Evolutionary conservation across 2,797 vertebrate genomes (phyloP), one percentile per base, ranked within the genome.

Genomic region (Lophius americanus): DNA sequence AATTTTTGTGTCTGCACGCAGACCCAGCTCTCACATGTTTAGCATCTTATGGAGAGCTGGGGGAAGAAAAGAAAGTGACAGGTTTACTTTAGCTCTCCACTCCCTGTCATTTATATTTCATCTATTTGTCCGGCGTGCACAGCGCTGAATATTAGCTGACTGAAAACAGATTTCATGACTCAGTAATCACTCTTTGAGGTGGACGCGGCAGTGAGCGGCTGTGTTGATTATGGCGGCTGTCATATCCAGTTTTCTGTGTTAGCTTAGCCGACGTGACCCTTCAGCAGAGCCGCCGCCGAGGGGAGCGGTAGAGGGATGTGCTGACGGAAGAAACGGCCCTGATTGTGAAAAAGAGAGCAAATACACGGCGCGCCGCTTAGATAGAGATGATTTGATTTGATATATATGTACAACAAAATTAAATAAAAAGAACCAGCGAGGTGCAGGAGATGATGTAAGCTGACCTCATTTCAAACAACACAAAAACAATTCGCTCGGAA

Each of bases 211-310:
- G 53, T 10, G 64, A 73, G 75, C 56, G 52, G 56, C 70, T 49
- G 72, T 81, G 86, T 79, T 91, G 82, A 88, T 89, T 81, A 74
- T 35, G 54, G 68, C 2, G 46, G 60, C 64, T 83, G 87, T 85
- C 85, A 73, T 78, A 64, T 77, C 78, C 61, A 9, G 68, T 88
- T 85, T 86, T 73, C 74, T 61, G 64, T 81, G 73, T 74, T 70
- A 36, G 60, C 64, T 61, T 70, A 32, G 13, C 5, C 1, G 82
- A 86, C 69, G 32, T 37, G 61, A 78, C 61, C 69, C 71, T 73
- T 85, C 73, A 72, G 42, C 83, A 23, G 71, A 57, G 57, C 82
- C 55, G 78, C 82, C 82, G 60, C 72, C 1, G 60, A 76, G 71
- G 62, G 70, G 76, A 81, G 73, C 49, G 9, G 66, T 55, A 69